Base-by-base conservation (phyloP, 2,888 invertebrate species). In the Cryptocheilus praepositus region DNA sequence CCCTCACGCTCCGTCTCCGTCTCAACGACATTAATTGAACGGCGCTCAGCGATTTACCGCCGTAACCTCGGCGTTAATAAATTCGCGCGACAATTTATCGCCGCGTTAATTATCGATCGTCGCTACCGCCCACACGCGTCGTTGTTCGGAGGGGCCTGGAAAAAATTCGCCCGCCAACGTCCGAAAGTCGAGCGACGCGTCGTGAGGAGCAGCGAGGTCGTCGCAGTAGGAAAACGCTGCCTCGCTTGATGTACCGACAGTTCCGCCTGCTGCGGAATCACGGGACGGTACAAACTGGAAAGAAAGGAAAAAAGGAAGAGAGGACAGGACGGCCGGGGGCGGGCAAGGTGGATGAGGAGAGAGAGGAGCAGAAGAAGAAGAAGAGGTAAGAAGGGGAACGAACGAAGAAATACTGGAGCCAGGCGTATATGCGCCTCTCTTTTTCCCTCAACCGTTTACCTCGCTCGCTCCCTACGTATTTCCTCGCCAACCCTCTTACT, bases 331-430 rank as follows among this genome's bases (percentile, higher is more conserved):
- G 61, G 54, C 55, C 11, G 7, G 46, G 57, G 36, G n/a, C 19
- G 7, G 19, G 43, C 25, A 36, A n/a, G 21, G 55, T 0, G 53
- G 61, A 61, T 13, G 22, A 19, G n/a, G 2, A n/a, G n/a, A n/a
- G n/a, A n/a, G 51, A 55, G 25, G 59, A 46, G 65, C 62, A 57
- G 44, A 52, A 46, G 63, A 53, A 57, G 52, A 55, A 70, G 59
- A 67, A 62, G 59, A 62, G 65, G 54, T 58, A 63, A 36, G 25
- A 61, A 61, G 61, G 67, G 62, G 64, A 68, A 61, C 51, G 61
- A 70, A 61, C 25, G 70, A 71, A 80, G 78, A 80, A 81, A 80
- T 81, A 79, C 66, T 73, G 64, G 67, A 66, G 61, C 70, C 60
- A 45, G 28, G 67, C 60, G 60, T 56, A 61, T 64, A 62, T 53